Percentiles rank a stretch among this genome's conserved stretches.
Evolutionary conservation across 1,140 invertebrate genomes (phyloP).

Genomic region (Listronotus oregonensis): DNA sequence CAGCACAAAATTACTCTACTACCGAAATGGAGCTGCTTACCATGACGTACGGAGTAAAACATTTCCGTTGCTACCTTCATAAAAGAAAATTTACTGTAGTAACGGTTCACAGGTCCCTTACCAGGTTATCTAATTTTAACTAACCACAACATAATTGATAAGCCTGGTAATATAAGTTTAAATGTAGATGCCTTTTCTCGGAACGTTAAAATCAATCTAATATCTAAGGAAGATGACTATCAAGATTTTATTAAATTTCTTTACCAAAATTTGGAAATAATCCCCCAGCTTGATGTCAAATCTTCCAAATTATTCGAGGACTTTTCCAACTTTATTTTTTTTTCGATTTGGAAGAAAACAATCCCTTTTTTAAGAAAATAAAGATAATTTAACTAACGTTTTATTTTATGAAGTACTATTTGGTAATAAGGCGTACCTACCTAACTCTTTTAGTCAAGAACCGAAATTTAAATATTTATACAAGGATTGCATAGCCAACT

Average conservation of each 20-base stretch:
- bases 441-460: conserved; percentile 12
- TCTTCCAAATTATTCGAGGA: not conserved
- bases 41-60: conserved; percentile 44
- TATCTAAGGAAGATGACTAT: not conserved
- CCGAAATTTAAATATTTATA: conserved; percentile 27
- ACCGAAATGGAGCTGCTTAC: conserved; percentile 52
- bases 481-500: conserved; percentile 21
- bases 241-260: not conserved
- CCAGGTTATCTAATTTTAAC: conserved; percentile 53
- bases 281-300: not conserved
- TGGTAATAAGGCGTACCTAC: conserved; percentile 42
- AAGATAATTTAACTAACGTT: too few species aligned
- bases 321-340: too few species aligned
- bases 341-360: too few species aligned
- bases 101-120: conserved; percentile 41
- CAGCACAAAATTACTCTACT: conserved; percentile 44
- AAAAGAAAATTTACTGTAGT: conserved; percentile 40
- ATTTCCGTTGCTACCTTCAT: conserved; percentile 43
- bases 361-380: too few species aligned
- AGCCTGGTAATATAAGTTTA: conserved; percentile 51
- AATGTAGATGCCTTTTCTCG: conserved; percentile 48
- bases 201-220: not conserved
- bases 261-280: conserved; percentile 1
- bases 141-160: conserved; percentile 57
- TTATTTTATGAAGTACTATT: conserved; percentile 46